These are phyloP conservation scores for Drosophila affinis DNA, from an alignment of 2,888 invertebrate species.

Conservation along the genomic window DNA sequence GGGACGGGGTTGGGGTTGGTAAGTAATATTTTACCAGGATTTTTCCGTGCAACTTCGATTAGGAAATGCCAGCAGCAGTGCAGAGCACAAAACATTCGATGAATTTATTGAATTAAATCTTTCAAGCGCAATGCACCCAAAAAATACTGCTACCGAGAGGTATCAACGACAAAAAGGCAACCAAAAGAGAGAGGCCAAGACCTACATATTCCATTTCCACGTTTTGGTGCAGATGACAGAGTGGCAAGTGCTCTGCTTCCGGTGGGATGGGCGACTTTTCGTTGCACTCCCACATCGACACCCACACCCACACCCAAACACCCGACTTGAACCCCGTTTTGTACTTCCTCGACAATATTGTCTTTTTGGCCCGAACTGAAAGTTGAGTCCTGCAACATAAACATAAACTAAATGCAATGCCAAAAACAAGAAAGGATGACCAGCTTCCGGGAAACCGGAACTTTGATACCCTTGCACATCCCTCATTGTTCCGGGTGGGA, in stretches of 20 bases:
- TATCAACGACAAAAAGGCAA: too few relatives aligned
- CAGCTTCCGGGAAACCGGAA: neutral
- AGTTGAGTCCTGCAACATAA: conserved; percentile 32
- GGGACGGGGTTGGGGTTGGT: neutral
- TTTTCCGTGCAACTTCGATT: conserved; percentile 17
- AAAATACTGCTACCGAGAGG: neutral
- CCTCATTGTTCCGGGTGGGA: neutral
- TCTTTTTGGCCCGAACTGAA: conserved; percentile 31
- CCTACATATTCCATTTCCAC: neutral
- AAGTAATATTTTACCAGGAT: neutral
- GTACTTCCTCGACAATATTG: conserved; percentile 39
- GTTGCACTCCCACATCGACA: conserved; percentile 23
- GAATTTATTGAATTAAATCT: conserved; percentile 57
- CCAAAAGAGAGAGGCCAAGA: neutral
- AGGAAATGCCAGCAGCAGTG: neutral
- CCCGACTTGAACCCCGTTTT: neutral
- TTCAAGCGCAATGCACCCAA: conserved; percentile 19
- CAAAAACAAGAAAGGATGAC: conserved; percentile 35
- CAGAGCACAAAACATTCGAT: conserved; percentile 29
- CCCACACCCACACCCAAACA: conserved; percentile 9
- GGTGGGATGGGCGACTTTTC: conserved; percentile 37
- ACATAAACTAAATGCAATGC: conserved; percentile 49
- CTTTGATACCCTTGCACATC: neutral
- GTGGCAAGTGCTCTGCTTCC: conserved; percentile 46
- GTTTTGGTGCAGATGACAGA: conserved; percentile 19